Evolutionary conservation across 2,113 vertebrate species (phyloP), one percentile per base, ranked within the genome.

Genomic region (Daboia siamensis): DNA sequence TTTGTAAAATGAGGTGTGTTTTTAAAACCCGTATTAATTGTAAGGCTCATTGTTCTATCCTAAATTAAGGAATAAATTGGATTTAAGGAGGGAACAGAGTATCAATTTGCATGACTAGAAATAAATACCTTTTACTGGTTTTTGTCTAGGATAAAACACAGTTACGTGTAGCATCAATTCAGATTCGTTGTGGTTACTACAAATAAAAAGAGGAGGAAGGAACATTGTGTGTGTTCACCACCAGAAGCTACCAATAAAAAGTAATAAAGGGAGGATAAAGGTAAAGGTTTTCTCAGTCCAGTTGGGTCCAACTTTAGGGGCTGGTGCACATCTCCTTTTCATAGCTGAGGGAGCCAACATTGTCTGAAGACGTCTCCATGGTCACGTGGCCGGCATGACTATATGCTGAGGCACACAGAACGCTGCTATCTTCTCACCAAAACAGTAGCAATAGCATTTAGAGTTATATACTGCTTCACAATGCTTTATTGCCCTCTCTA

Each of bases 1-100:
- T 97, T 95, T 95, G 92, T 95, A 96, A 96, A 97, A 96, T 86
- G 93, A 92, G 95, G 52, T 95, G 92, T 74, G 91, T 97, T 97
- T 97, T 96, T 96, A 97, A 51, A 51, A 95, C 90, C 93, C 94
- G 33, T 90, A 95, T 96, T 96, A 95, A 96, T 96, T 90, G 88
- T 87, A 93, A 90, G 51, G 93, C 96, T 93, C 91, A 91, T 96
- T 96, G 93, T 96, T 96, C 93, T 93, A 88, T 94, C 92, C 95
- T 96, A 97, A 97, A 96, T 97, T 95, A 95, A 89, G 3, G 89
- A 90, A 95, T 94, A 87, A 96, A 96, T 95, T 93, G 92, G 90
- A 96, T 97, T 96, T 96, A n/a, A n/a, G 21, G 6, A 29, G 5
- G 20, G 51, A 54, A n/a, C 13, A 48, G 24, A 20, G 9, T 87